Evolutionary conservation across 2,797 vertebrate genomes (phyloP).

Genomic region (Crenichthys baileyi): DNA sequence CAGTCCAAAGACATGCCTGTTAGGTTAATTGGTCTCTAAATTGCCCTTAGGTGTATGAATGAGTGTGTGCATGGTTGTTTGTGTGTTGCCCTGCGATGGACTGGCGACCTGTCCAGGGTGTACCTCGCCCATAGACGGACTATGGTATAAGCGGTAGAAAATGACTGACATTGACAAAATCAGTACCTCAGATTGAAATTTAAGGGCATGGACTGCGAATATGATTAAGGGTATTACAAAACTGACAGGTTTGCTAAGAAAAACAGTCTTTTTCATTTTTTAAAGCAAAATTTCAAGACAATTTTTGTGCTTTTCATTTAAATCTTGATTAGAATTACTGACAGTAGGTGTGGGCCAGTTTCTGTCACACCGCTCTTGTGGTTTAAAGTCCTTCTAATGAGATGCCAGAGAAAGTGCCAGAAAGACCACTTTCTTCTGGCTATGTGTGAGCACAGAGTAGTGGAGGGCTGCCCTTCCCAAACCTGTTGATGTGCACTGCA

Average conservation of each 20-base stretch:
- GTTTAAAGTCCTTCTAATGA: background rate
- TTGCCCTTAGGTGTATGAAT: too few species aligned
- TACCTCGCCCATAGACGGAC: too few species aligned
- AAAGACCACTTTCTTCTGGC: background rate
- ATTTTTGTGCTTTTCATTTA: background rate
- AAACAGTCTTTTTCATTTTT: background rate
- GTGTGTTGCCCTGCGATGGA: too few species aligned
- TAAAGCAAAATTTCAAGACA: background rate
- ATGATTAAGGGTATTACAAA: background rate
- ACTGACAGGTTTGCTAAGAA: background rate
- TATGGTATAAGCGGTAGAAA: too few species aligned
- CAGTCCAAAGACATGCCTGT: too few species aligned
- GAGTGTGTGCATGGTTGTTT: too few species aligned
- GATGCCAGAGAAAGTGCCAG: background rate
- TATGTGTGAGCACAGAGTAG: background rate
- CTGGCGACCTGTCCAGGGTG: too few species aligned
- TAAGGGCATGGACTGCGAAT: background rate
- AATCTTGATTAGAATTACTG: background rate
- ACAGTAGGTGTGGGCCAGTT: too few species aligned
- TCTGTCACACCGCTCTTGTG: background rate
- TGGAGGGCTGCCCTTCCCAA: background rate
- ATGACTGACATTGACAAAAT: background rate
- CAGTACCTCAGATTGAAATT: background rate
- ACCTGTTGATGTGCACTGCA: background rate
- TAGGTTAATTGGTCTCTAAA: too few species aligned